phyloP scores from a whole-genome alignment of 2,888 invertebrate species.

The Sphaerophoria taeniata region DNA sequence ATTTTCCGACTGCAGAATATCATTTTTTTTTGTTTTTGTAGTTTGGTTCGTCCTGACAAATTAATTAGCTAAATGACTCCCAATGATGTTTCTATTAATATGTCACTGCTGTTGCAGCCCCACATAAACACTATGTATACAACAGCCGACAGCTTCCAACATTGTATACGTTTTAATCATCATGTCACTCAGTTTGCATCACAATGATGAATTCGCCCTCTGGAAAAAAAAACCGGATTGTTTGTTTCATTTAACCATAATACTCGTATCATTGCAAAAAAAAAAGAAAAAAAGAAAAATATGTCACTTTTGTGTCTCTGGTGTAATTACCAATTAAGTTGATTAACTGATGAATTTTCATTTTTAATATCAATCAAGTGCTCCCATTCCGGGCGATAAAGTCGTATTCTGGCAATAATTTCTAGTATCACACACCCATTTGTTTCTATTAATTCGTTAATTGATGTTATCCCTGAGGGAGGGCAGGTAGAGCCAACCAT shows the following conservation, averaged over 20 bases:
- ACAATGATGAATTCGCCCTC: conserved; percentile 65
- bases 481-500: conserved; percentile 19
- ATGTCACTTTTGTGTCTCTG: conserved; percentile 45
- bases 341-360: conserved; percentile 74
- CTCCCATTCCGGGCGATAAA: conserved; percentile 10
- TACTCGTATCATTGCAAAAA: conserved; percentile 31
- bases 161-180: background rate
- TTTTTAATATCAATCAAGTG: conserved; percentile 72
- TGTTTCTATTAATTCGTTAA: conserved; percentile 71
- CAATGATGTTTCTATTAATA: conserved; percentile 67
- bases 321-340: conserved; percentile 73
- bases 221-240: conserved; percentile 52
- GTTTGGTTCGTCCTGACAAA: conserved; percentile 35
- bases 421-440: conserved; percentile 67
- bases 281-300: conserved; percentile 55
- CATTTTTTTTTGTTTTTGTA: background rate
- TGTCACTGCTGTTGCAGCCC: conserved; percentile 42
- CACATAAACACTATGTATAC: background rate
- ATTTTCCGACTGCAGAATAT: conserved; percentile 33
- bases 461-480: conserved; percentile 69
- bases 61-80: conserved; percentile 74
- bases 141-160: background rate
- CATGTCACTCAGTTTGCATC: conserved; percentile 45
- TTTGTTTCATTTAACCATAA: conserved; percentile 55
- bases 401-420: conserved; percentile 44